Evolutionary conservation across 35 echinoderm and acorn worm species (phyloP), one percentile per base, ranked within the genome.

Genomic region (Hemicentrotus pulcherrimus): DNA sequence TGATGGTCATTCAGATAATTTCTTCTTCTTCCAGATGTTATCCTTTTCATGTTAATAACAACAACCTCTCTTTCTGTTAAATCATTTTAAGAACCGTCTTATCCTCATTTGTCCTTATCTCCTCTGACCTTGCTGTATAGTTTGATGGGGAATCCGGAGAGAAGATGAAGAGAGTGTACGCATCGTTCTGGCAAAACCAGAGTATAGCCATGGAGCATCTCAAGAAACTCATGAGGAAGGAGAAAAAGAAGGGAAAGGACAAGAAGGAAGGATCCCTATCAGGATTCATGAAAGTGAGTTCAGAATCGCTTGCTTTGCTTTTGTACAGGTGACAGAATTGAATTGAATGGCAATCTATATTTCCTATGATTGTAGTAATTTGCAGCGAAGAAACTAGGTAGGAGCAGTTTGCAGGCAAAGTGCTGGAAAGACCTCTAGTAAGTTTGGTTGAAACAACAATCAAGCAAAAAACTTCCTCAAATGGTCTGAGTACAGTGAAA

Each of bases 71-170:
- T 41, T 41, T 41, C 35, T 41, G 0, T 41, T 41, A 3, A 41
- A 41, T 41, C 35, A 41, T 3, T 41, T 10, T 10, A 55, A 55
- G 50, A 2, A 55, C 10, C 50, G 15, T 78, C 2, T 2, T 28
- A 78, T 24, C 65, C 65, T 18, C 6, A 59, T 58, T 31, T 45
- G 18, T 31, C 31, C 19, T 86, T n/a, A 28, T 31, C 94, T 94
- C 14, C 86, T 0, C 32, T 31, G 32, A 7, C 86, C 78, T 95
- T 91, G 11, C 52, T 59, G 35, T 86, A 11, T 86, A 99, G 98
- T 99, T 99, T 97, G 97, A 99, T 46, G 97, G 98, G 0, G 96
- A 96, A 61, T 91, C 94, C 2, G 98, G 97, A 16, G 95, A 99
- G 52, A 94, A 47, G 12, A 95, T 97, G 94, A 96, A 96, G 90